Evolutionary conservation across 2,888 invertebrate species (phyloP), one percentile per base, ranked within the genome.

Genomic region (Trisateles emortualis): DNA sequence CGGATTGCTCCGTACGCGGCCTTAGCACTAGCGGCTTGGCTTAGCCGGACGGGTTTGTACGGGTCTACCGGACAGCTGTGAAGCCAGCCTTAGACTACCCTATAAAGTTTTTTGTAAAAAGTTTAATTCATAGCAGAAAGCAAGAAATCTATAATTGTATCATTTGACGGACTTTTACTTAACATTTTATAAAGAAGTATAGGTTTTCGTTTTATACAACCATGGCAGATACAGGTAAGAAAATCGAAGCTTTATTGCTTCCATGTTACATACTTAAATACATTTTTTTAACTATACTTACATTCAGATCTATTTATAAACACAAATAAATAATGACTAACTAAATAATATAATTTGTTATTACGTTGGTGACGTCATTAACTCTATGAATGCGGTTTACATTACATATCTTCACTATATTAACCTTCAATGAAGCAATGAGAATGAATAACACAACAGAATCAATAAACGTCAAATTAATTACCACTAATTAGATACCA

Each of bases 201-300:
- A 19, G 5, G 19, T 3, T 45, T 55, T 54, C 17, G 50, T 59
- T 47, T 35, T 17, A 19, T 60, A 53, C 45, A 64, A 64, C 56
- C 62, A 65, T 68, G 62, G 69, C 60, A 47, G n/a, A 70, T 64
- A 76, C 58, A 67, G 46, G 59, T n/a, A 70, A 68, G 69, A 68
- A 73, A 65, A 72, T 66, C 55, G 77, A 83, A 84, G 83, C 83
- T 35, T 76, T 79, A 82, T 79, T 81, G 83, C 82, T 81, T 73
- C 81, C 52, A 52, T 47, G 71, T 79, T 78, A 59, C 72, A 68
- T 74, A 64, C 47, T 69, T 75, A 52, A 74, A 76, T 74, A n/a
- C n/a, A n/a, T 78, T 68, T 62, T 70, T 14, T 68, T 72, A 72
- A 67, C 52, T 69, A 73, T 72, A 71, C n/a, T n/a, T n/a, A n/a